These are phyloP conservation scores for Metridium senile DNA, from an alignment of 92 coral and sea anemone species.

Conservation along the genomic window DNA sequence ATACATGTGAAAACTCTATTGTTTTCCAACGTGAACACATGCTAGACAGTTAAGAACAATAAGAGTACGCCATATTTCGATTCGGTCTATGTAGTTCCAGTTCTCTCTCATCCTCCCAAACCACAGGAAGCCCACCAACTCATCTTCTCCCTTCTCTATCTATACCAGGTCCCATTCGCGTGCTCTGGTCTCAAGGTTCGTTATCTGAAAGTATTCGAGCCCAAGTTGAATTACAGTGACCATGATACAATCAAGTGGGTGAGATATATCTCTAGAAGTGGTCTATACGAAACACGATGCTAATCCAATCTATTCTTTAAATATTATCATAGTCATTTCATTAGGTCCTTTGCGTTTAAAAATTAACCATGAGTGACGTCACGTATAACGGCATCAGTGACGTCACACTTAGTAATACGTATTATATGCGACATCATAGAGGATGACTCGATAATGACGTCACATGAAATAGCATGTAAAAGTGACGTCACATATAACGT, in stretches of 20 bases:
- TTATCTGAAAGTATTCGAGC: slow-evolving; percentile 97
- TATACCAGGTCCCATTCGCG: slow-evolving; percentile 98
- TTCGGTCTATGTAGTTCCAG: no score
- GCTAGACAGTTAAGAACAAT: no score
- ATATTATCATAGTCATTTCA: neutral
- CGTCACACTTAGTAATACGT: neutral
- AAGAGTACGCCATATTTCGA: no score
- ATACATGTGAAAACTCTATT: no score
- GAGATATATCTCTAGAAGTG: slow-evolving; percentile 96
- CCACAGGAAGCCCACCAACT: no score
- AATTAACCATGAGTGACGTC: no score
- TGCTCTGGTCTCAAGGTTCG: slow-evolving; percentile 99
- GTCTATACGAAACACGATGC: slow-evolving; percentile 97
- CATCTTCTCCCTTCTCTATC: no score
- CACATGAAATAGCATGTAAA: neutral
- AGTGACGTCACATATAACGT: neutral
- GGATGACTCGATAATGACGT: no score
- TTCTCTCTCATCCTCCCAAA: no score
- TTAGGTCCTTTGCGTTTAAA: neutral
- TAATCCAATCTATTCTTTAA: slow-evolving; percentile 23
- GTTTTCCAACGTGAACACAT: no score
- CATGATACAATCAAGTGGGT: slow-evolving; percentile 99
- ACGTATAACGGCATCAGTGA: neutral
- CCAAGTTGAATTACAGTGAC: slow-evolving; percentile 98
- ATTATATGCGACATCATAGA: no score